Evolutionary conservation across 2,888 invertebrate genomes (phyloP), one percentile per base, ranked within the genome.

Genomic region (Sialis fuliginosa): DNA sequence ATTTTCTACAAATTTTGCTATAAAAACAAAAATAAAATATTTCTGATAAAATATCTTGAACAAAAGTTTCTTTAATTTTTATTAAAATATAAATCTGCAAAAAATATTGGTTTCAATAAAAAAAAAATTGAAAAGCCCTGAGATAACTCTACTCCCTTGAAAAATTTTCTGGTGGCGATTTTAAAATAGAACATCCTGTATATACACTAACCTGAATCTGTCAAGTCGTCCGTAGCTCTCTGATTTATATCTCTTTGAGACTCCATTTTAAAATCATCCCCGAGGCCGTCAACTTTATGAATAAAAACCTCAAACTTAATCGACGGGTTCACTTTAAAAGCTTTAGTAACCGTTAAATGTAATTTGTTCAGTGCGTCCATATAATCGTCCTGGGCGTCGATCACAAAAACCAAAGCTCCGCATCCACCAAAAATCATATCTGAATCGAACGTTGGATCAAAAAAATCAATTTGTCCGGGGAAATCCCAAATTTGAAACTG

Each of bases 401-500:
- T 96, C 32, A 99, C 97, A 74, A 97, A 99, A 34, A 99, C 91
- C 40, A 99, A 70, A 43, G 98, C 97, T 47, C 95, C 96, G 68
- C 95, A 96, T 22, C 92, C 90, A 42, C 92, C 89, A 71, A 97
- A 97, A 58, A 96, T 93, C 71, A 85, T 85, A 56, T 95, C 92
- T 9, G 89, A 87, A 68, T 97, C 95, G 67, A 95, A 95, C 7
- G 87, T 83, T 33, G 90, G 84, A 71, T 97, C 95, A 65, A 96
- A 91, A 60, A 95, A 93, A 64, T 97, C 95, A 54, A 97, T 91
- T 67, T 99, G 97, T 1, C 97, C 98, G 5, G 98, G 98, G 66
- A 98, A 93, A 64, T 99, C 98, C 91, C 96, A 96, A 54, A 98
- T 96, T 79, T 97, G 93, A 69, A 98, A 98, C 64, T 97, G 96